phyloP scores from a whole-genome alignment of 2,888 invertebrate species.

The Thymelicus sylvestris region DNA sequence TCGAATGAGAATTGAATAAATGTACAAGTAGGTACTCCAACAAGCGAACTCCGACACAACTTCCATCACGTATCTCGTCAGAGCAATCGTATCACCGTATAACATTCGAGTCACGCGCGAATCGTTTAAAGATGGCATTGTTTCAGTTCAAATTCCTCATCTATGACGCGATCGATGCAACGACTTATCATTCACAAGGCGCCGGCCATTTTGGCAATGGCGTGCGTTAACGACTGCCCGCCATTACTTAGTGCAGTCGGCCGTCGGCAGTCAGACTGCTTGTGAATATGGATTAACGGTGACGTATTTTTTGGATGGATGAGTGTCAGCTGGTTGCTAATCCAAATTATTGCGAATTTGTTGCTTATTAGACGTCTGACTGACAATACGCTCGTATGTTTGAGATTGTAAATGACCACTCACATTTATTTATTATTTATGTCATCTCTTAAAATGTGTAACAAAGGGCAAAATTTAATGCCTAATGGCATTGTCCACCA shows the following conservation, averaged over 20 bases:
- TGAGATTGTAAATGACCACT: no score
- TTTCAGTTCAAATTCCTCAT: constrained; percentile 76
- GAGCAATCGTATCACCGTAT: constrained; percentile 18
- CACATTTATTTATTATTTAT: no score
- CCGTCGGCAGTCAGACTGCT: not conserved
- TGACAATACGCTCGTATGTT: no score
- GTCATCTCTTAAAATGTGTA: no score
- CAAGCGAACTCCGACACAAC: constrained; percentile 8
- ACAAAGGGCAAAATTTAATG: no score
- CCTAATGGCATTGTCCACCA: no score
- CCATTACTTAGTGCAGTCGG: constrained; percentile 23
- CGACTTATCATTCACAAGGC: constrained; percentile 57
- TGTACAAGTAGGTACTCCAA: not conserved
- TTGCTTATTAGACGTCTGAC: no score
- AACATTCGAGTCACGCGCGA: constrained; percentile 66
- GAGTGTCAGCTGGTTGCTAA: not conserved
- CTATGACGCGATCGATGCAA: constrained; percentile 73
- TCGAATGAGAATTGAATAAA: constrained; percentile 8
- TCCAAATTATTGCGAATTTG: no score
- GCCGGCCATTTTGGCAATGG: constrained; percentile 67
- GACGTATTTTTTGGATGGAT: not conserved
- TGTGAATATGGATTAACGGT: constrained; percentile 1
- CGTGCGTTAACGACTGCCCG: constrained; percentile 33
- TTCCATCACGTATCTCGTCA: constrained; percentile 20
- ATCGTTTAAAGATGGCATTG: constrained; percentile 70